Percentiles rank a stretch among this genome's conserved stretches.
These are phyloP conservation scores for Acridotheres tristis DNA, from an alignment of 2,797 vertebrate species.

Conservation along the genomic window DNA sequence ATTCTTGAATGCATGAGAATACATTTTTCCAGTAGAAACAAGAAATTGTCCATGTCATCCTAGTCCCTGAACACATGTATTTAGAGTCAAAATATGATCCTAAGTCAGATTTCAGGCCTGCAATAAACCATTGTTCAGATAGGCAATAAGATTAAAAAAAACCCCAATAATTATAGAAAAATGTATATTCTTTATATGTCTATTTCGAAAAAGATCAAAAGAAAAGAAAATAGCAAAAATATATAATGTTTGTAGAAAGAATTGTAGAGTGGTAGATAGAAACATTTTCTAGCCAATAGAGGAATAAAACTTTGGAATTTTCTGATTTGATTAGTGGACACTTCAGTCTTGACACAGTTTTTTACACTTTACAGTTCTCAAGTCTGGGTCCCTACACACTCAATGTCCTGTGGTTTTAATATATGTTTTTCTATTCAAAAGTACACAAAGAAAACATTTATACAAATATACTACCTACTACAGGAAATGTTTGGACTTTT, in stretches of 20 bases:
- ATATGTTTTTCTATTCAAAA: not conserved
- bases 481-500: not conserved
- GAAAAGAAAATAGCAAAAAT: not conserved
- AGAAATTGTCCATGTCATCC: not conserved
- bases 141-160: not conserved
- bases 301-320: not conserved
- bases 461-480: not conserved
- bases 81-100: not conserved
- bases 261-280: not conserved
- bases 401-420: not conserved
- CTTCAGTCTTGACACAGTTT: not conserved
- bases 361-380: not conserved
- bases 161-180: not conserved
- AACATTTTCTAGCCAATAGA: not conserved
- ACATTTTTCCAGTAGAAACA: not conserved
- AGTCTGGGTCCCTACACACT: not conserved
- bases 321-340: not conserved
- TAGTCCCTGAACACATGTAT: not conserved
- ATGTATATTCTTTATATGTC: not conserved
- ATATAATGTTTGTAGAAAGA: not conserved
- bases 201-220: not conserved
- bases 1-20: not conserved
- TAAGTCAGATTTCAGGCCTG: not conserved
- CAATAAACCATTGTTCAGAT: not conserved
- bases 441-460: not conserved